phyloP scores from a whole-genome alignment of 2,888 invertebrate genomes.

The Cephus sareptanus region DNA sequence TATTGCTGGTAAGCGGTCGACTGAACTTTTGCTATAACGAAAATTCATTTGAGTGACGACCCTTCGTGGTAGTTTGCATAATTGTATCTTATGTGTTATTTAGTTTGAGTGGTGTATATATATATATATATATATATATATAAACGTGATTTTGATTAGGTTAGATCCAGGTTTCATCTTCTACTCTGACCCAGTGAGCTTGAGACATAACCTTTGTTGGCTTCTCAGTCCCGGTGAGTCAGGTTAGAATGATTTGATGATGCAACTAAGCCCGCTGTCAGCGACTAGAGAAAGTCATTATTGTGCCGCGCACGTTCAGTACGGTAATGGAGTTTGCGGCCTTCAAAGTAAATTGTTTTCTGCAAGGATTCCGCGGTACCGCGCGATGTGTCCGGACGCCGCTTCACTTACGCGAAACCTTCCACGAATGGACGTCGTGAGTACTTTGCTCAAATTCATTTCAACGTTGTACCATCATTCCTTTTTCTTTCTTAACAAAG shows the following conservation, averaged over 20 bases:
- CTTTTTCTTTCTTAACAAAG: background rate
- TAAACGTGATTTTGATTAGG: background rate
- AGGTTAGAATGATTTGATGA: conserved; percentile 51
- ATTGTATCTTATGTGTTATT: background rate
- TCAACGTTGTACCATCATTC: background rate
- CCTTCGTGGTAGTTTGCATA: background rate
- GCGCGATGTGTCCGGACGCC: background rate
- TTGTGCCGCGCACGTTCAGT: conserved; percentile 56
- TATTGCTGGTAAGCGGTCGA: background rate
- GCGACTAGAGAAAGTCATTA: conserved; percentile 63
- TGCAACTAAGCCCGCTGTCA: conserved; percentile 33
- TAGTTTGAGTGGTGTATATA: background rate
- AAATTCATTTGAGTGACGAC: background rate
- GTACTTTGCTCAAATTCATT: background rate
- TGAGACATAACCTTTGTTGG: conserved; percentile 64
- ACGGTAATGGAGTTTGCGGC: conserved; percentile 63
- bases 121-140: background rate
- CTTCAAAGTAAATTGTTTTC: conserved; percentile 66
- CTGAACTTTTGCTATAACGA: background rate
- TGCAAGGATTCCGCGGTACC: conserved; percentile 40
- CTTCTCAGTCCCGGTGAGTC: conserved; percentile 37
- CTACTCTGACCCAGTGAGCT: conserved; percentile 61
- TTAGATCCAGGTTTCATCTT: conserved; percentile 20
- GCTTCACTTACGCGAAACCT: background rate
- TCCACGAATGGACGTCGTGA: background rate